A percentile compares a stretch with the other conserved stretches of the same genome.
phyloP scores from a whole-genome alignment of 2,888 invertebrate genomes.

The Eupithecia exiguata region DNA sequence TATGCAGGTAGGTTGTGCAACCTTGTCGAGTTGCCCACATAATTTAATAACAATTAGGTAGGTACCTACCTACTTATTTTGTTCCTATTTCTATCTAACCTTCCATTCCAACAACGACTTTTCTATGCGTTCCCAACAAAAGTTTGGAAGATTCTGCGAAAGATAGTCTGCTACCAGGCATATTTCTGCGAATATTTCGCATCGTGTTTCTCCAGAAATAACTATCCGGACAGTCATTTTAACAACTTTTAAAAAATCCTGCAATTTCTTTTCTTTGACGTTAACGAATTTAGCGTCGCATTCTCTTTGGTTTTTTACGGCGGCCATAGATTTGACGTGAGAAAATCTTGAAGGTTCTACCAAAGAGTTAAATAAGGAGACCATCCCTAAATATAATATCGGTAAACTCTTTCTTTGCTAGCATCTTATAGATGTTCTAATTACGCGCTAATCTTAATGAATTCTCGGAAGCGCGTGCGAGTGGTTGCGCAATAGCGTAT shows the following conservation, averaged over 20 bases:
- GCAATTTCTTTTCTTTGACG: not conserved
- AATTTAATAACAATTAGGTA: no score
- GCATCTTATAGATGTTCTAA: no score
- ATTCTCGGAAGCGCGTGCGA: no score
- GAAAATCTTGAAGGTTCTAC: not conserved
- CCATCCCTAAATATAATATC: no score
- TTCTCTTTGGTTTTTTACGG: no score
- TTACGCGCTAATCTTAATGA: no score
- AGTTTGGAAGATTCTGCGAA: slow-evolving; percentile 79
- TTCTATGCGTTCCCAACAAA: slow-evolving; percentile 78
- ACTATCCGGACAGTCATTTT: slow-evolving; percentile 78
- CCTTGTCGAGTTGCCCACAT: no score
- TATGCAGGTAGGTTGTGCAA: no score
- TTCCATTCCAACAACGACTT: slow-evolving; percentile 79
- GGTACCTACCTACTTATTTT: not conserved
- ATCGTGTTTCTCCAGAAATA: slow-evolving; percentile 82
- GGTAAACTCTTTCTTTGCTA: no score
- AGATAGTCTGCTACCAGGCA: slow-evolving; percentile 82
- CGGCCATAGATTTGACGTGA: not conserved
- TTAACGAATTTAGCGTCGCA: no score
- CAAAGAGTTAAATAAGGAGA: no score
- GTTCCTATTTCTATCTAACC: slow-evolving; percentile 54
- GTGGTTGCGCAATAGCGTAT: no score
- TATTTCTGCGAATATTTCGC: slow-evolving; percentile 79
- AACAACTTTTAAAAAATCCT: not conserved